Base-by-base conservation (phyloP, 2,113 vertebrate species). In the Corythornis madagascariensis region DNA sequence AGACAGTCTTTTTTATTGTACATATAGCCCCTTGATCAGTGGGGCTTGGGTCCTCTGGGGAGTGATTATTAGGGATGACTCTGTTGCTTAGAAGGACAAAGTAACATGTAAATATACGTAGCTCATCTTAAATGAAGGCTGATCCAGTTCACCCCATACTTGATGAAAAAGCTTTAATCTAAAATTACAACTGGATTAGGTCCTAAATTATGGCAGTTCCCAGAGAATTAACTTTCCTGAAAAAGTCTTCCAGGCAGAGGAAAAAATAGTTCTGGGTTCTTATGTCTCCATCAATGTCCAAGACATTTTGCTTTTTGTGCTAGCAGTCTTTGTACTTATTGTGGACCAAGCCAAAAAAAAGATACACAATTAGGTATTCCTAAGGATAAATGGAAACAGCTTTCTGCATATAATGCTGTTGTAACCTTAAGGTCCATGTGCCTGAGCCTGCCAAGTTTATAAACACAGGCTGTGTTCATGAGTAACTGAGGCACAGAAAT, bases 391-490 rank as follows among this genome's bases (percentile, higher is more conserved):
- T 59, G 63, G 76, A 92, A 95, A 63, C 11, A 83, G 65, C 31
- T 92, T 89, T 95, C 69, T 80, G 48, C 45, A 81, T 10, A 28
- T 43, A 67, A 64, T 6, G 5, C 20, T 77, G 4, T 61, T 85
- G 65, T 56, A 63, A 56, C 75, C 87, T 85, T 60, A 47, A 92
- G 47, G 29, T 74, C 43, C 2, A 1, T 31, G 10, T 66, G 25
- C 42, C 55, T 40, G 52, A 83, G 64, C 64, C 75, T 95, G 81
- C 81, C 91, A 92, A 67, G 64, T 89, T 95, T 92, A 83, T 78
- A 89, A 86, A 89, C 55, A 92, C 86, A 56, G 33, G 24, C 60
- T 80, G 29, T 67, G 60, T 71, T 93, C 35, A 35, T 25, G 48
- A 67, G 65, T 60, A 71, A 64, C 53, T 89, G 75, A 93, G 84